phyloP scores from a whole-genome alignment of 53 echinoderm and acorn worm genomes.

The Antedon mediterranea region DNA sequence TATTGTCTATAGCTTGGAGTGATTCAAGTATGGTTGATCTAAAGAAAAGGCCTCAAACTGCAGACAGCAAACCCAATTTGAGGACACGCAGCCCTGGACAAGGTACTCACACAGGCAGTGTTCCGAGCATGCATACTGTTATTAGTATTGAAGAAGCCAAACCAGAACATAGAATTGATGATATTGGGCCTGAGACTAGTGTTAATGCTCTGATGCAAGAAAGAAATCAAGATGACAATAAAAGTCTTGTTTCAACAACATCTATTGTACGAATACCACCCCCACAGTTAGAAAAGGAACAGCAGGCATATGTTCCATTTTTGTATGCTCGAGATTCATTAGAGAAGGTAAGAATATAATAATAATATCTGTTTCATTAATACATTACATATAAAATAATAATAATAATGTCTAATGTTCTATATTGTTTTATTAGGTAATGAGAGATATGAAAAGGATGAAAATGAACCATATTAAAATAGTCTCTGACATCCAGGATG shows the following conservation, averaged over 20 bases:
- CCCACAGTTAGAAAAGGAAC: conserved; percentile 54
- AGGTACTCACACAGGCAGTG: conserved; percentile 49
- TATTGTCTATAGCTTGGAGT: conserved; percentile 56
- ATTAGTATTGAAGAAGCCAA: conserved; percentile 71
- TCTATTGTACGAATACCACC: conserved; percentile 30
- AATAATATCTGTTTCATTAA: background rate
- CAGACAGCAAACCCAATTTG: background rate
- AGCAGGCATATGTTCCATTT: conserved; percentile 90
- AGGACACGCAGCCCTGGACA: conserved; percentile 56
- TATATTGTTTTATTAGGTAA: conserved; percentile 18
- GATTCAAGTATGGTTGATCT: conserved; percentile 41
- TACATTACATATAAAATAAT: background rate
- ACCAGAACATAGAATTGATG: conserved; percentile 38
- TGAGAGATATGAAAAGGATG: conserved; percentile 88
- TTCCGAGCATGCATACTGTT: conserved; percentile 58
- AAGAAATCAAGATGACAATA: conserved; percentile 27
- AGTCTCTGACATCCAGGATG: conserved; percentile 69
- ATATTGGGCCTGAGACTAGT: background rate
- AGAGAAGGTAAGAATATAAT: conserved; percentile 26
- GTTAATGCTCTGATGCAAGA: background rate
- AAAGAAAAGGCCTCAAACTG: conserved; percentile 21
- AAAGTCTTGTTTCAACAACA: conserved; percentile 31
- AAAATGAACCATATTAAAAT: conserved; percentile 72
- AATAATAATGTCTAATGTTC: too few species aligned
- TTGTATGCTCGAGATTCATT: conserved; percentile 74